phyloP scores from a whole-genome alignment of 92 coral and sea anemone species.

The Bergia sp. region DNA sequence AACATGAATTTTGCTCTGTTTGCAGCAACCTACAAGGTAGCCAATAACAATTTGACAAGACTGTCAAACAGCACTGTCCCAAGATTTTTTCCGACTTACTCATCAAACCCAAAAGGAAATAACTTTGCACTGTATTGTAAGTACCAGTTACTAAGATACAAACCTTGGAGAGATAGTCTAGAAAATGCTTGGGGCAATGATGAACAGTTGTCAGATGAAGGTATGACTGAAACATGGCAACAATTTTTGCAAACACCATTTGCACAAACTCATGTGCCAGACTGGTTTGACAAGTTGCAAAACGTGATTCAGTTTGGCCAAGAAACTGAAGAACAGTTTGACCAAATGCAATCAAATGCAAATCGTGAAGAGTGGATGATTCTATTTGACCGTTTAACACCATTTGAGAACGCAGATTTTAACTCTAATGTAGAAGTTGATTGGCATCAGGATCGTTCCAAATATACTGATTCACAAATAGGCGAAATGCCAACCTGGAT shows the following conservation, averaged over 20 bases:
- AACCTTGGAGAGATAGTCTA: slow-evolving; percentile 55
- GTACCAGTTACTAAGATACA: slow-evolving; percentile 61
- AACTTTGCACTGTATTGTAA: not conserved
- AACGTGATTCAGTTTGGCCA: slow-evolving; percentile 34
- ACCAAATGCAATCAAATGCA: slow-evolving; percentile 19
- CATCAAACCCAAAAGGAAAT: slow-evolving; percentile 56
- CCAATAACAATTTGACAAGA: slow-evolving; percentile 53
- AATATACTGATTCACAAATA: slow-evolving; percentile 46
- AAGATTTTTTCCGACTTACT: not conserved
- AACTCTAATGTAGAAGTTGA: slow-evolving; percentile 19
- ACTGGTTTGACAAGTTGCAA: slow-evolving; percentile 54
- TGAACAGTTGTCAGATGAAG: slow-evolving; percentile 42
- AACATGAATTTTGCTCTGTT: slow-evolving; percentile 56
- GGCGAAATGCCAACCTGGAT: slow-evolving; percentile 49
- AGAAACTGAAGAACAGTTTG: slow-evolving; percentile 29
- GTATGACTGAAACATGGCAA: slow-evolving; percentile 40
- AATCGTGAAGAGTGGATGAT: slow-evolving; percentile 53
- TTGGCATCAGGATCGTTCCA: slow-evolving; percentile 51
- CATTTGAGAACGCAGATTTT: slow-evolving; percentile 45
- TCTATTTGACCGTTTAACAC: slow-evolving; percentile 43
- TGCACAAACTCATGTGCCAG: slow-evolving; percentile 49
- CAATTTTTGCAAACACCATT: slow-evolving; percentile 46
- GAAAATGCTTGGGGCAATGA: slow-evolving; percentile 50
- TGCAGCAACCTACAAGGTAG: slow-evolving; percentile 58
- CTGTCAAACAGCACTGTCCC: slow-evolving; percentile 54